Base-by-base conservation (phyloP, 2,113 vertebrate genomes). In the Trematocara variabile region DNA sequence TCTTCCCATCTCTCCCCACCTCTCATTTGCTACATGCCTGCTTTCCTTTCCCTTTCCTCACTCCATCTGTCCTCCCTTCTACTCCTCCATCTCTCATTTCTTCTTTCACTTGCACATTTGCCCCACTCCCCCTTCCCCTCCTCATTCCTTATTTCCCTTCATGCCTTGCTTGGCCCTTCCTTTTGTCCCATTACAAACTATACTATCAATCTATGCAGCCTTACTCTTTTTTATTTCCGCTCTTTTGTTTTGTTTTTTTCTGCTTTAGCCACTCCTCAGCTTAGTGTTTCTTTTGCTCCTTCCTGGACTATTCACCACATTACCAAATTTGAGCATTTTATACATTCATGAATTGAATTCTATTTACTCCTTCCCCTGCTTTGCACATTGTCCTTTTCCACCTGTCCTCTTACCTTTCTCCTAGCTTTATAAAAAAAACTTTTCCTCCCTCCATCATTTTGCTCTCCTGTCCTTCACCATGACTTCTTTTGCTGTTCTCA, bases 381-480 rank as follows among this genome's bases (percentile, higher is more conserved):
- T 13, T 33, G 9, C 22, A 22, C 8, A 5, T 28, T 77, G 48
- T 63, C 10, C 22, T 58, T 60, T 65, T 10, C n/a, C 78, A 77
- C 56, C 58, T 55, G 10, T 78, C 85, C 70, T 80, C 22, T 54
- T 52, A 16, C n/a, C 75, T 50, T 30, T 70, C 53, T 48, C 37
- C 58, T 46, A 53, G 73, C 83, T 70, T 83, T 53, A 18, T 14
- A 80, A 60, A 65, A 65, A 37, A 81, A 91, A 87, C 88, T 88
- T 87, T 85, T 68, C 60, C 70, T 63, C 46, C 83, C 55, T 65
- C 46, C 33, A 75, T 60, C 41, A 20, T 55, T 86, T 80, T 44
- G 73, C 79, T 82, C 80, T 58, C 73, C 91, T 80, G 92, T 91
- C 94, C 93, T 95, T 95, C 94, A 95, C 55, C 44, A 34, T 92